phyloP scores from a whole-genome alignment of 2,888 invertebrate genomes.

The Drosophila borealis region DNA sequence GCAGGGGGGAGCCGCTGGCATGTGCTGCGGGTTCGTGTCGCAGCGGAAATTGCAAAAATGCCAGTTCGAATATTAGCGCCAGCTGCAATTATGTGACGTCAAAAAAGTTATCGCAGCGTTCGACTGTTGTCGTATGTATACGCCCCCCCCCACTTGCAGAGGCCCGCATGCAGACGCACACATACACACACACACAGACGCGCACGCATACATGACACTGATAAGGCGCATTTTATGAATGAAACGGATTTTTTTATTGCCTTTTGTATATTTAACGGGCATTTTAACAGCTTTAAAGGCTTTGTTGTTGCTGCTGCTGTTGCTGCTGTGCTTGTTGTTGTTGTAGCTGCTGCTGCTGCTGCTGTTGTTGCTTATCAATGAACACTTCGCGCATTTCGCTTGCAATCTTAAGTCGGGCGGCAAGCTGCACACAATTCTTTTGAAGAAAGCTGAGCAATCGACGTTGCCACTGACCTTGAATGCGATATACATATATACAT shows the following conservation, averaged over 20 bases:
- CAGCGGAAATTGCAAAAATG: constrained; percentile 51
- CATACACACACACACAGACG: constrained; percentile 14
- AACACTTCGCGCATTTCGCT: constrained; percentile 30
- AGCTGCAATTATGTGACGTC: constrained; percentile 76
- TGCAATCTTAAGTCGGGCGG: constrained; percentile 53
- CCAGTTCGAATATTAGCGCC: constrained; percentile 63
- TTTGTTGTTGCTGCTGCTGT: constrained; percentile 27
- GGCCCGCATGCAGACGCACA: constrained; percentile 35
- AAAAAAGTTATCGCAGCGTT: constrained; percentile 42
- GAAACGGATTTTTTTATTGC: constrained; percentile 72
- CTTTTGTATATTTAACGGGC: constrained; percentile 56
- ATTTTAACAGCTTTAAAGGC: constrained; percentile 60
- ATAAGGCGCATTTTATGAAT: constrained; percentile 73
- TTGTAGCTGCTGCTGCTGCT: constrained; percentile 19
- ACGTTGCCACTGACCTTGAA: constrained; percentile 65
- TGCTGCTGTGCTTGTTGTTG: constrained; percentile 16
- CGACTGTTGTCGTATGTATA: constrained; percentile 19
- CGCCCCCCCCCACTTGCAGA: constrained; percentile 38
- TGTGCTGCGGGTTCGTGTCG: constrained; percentile 25
- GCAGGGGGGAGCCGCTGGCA: constrained; percentile 13
- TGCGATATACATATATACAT: constrained; percentile 6
- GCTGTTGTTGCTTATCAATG: constrained; percentile 64
- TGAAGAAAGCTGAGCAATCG: constrained; percentile 56
- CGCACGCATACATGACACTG: constrained; percentile 37
- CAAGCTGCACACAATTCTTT: constrained; percentile 57